phyloP scores from a whole-genome alignment of 2,797 vertebrate species.

The Brachymystax lenok region DNA sequence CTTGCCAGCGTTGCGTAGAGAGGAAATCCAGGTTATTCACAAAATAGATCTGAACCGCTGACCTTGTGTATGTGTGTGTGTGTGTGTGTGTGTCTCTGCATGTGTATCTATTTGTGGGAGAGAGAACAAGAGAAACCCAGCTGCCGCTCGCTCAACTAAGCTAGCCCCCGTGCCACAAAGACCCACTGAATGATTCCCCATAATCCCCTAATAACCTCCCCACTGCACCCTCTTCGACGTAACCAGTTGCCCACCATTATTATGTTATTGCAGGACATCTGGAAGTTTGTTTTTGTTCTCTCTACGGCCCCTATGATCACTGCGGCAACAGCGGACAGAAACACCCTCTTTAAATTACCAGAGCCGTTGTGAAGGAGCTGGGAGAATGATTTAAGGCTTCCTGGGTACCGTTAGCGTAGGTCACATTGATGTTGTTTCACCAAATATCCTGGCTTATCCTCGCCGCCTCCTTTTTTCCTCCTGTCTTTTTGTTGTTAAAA shows the following conservation, averaged over 20 bases:
- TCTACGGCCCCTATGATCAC: slow-evolving; percentile 58
- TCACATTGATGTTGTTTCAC: slow-evolving; percentile 59
- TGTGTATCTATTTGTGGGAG: slow-evolving; percentile 23
- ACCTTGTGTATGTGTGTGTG: slow-evolving; percentile 29
- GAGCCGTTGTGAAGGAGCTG: slow-evolving; percentile 30
- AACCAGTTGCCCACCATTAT: slow-evolving; percentile 59
- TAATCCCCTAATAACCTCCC: slow-evolving; percentile 70
- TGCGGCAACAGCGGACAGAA: slow-evolving; percentile 57
- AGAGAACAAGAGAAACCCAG: slow-evolving; percentile 47
- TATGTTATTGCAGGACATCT: slow-evolving; percentile 73
- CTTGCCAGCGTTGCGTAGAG: slow-evolving; percentile 37
- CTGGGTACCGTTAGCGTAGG: slow-evolving; percentile 49
- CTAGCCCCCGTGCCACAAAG: slow-evolving; percentile 39
- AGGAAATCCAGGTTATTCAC: slow-evolving; percentile 65
- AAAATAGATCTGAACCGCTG: slow-evolving; percentile 57
- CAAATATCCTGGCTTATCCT: slow-evolving; percentile 50
- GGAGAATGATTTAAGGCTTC: slow-evolving; percentile 65
- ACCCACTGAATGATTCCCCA: slow-evolving; percentile 55
- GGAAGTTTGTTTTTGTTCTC: slow-evolving; percentile 73
- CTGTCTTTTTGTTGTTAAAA: slow-evolving; percentile 17
- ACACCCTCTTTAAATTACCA: slow-evolving; percentile 67
- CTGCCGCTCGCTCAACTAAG: slow-evolving; percentile 42
- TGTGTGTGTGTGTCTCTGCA: background rate
- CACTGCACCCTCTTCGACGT: slow-evolving; percentile 33
- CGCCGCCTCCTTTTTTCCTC: slow-evolving; percentile 12